Percentiles rank a stretch among this genome's conserved stretches.
These are phyloP conservation scores for Erethizon dorsatum DNA, from an alignment of 2,797 vertebrate genomes.

Conservation along the genomic window DNA sequence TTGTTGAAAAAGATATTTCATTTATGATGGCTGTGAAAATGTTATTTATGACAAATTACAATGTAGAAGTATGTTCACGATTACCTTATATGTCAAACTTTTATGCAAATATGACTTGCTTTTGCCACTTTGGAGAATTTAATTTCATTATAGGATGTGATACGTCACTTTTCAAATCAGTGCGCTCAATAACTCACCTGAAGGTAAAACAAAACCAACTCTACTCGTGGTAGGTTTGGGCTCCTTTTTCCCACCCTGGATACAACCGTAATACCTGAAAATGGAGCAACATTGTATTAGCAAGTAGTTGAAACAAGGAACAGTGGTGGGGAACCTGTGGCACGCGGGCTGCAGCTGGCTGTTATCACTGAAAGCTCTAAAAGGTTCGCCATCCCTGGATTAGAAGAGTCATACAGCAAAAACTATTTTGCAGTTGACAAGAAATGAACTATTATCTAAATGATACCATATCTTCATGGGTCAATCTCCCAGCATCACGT, in stretches of 20 bases:
- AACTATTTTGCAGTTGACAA: neutral
- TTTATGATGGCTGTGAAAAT: slow-evolving; percentile 70
- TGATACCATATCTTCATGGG: neutral
- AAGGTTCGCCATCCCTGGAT: neutral
- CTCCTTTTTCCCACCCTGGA: slow-evolving; percentile 86
- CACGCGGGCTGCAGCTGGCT: neutral
- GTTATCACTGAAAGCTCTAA: neutral
- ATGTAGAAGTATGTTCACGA: neutral
- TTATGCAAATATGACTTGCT: slow-evolving; percentile 4
- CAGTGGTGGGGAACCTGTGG: neutral
- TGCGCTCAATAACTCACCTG: slow-evolving; percentile 86
- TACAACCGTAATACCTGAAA: slow-evolving; percentile 88
- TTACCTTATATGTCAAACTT: neutral
- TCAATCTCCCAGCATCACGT: neutral
- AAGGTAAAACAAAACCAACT: slow-evolving; percentile 88
- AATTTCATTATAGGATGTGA: neutral
- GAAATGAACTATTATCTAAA: neutral
- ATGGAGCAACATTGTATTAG: neutral
- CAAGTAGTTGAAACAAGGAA: neutral
- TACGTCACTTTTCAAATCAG: neutral
- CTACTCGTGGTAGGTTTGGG: slow-evolving; percentile 88
- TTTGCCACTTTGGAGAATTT: slow-evolving; percentile 12
- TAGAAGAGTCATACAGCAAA: neutral
- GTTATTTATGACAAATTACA: slow-evolving; percentile 49
- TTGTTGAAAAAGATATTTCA: slow-evolving; percentile 87